phyloP scores from a whole-genome alignment of 2,888 invertebrate genomes.

The Drosophila peninsularis region DNA sequence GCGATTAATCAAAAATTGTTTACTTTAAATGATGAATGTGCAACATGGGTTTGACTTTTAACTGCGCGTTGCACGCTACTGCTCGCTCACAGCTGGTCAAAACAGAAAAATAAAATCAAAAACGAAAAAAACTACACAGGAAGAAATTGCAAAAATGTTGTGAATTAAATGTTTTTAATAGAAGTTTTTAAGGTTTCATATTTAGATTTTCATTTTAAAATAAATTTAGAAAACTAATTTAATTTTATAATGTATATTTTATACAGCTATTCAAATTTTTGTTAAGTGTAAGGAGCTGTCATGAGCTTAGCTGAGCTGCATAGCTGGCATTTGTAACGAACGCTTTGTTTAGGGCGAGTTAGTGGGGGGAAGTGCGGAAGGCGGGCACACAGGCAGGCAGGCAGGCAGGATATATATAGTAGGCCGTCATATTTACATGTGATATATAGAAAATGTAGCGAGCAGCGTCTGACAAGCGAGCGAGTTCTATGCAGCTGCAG shows the following conservation, averaged over 20 bases:
- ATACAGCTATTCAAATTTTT: constrained; percentile 1
- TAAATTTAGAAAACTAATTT: too few species aligned
- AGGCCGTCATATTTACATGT: constrained; percentile 67
- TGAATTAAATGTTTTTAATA: background rate
- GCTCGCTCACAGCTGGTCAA: constrained; percentile 5
- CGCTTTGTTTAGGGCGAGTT: constrained; percentile 10
- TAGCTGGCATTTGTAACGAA: constrained; percentile 41
- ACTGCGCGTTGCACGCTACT: constrained; percentile 54
- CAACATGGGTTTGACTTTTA: constrained; percentile 74
- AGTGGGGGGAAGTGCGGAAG: background rate
- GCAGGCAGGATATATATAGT: constrained; percentile 13
- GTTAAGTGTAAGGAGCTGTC: constrained; percentile 11
- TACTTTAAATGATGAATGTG: constrained; percentile 81
- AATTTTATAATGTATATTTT: too few species aligned
- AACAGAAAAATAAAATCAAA: constrained; percentile 10
- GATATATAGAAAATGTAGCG: constrained; percentile 63
- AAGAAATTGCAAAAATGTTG: background rate
- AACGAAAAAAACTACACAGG: constrained; percentile 4
- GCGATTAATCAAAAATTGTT: constrained; percentile 81
- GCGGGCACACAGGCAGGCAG: background rate
- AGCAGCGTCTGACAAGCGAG: constrained; percentile 34
- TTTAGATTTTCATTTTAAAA: too few species aligned
- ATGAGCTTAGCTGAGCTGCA: constrained; percentile 60
- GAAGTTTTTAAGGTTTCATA: too few species aligned
- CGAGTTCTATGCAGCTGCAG: constrained; percentile 27